Percentiles rank a stretch among this genome's conserved stretches.
phyloP scores from a whole-genome alignment of 2,888 invertebrate genomes.

The Apamea crenata region DNA sequence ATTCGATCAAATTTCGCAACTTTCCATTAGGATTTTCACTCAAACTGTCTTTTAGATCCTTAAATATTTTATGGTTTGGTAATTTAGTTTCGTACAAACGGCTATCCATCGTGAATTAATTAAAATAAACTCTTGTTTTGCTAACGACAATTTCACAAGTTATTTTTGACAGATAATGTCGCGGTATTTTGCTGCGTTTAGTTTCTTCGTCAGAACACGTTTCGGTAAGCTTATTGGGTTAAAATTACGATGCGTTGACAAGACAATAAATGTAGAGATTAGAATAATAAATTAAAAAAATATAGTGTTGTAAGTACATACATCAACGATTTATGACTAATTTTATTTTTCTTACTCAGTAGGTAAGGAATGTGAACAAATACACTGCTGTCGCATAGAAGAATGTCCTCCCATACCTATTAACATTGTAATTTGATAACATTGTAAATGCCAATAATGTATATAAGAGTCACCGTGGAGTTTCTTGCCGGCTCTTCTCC shows the following conservation, averaged over 20 bases:
- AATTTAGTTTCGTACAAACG: slow-evolving; percentile 91
- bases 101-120: slow-evolving; percentile 87
- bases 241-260: background rate
- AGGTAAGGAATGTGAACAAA: background rate
- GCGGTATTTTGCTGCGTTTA: slow-evolving; percentile 67
- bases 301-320: no score
- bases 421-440: background rate
- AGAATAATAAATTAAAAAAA: background rate
- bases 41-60: slow-evolving; percentile 89
- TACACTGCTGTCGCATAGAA: background rate
- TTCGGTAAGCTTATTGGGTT: background rate
- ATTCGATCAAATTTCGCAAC: slow-evolving; percentile 91
- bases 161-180: slow-evolving; percentile 68
- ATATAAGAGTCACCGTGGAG: background rate
- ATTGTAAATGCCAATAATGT: background rate
- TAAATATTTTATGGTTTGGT: slow-evolving; percentile 91
- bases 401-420: background rate
- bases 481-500: background rate
- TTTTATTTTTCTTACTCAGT: background rate
- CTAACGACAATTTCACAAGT: slow-evolving; percentile 62
- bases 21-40: slow-evolving; percentile 88
- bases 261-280: background rate
- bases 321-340: no score
- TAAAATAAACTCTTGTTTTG: slow-evolving; percentile 71
- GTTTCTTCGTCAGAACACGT: slow-evolving; percentile 43